Evolutionary conservation across 1,140 invertebrate species (phyloP).

Genomic region (Atta colombica): DNA sequence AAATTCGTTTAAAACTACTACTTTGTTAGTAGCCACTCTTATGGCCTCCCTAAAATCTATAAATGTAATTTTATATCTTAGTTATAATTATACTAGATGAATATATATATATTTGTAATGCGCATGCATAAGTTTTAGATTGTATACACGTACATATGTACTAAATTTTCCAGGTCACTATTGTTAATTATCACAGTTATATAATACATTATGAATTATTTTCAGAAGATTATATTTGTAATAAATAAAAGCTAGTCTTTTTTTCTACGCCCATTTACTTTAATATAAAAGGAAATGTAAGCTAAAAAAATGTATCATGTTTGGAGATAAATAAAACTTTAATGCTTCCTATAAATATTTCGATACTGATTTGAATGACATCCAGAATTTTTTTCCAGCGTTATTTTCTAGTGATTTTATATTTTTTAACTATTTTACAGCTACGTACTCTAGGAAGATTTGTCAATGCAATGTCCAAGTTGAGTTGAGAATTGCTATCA

Average conservation of each 20-base stretch:
- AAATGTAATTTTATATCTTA: conserved; percentile 30
- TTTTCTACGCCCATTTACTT: conserved; percentile 44
- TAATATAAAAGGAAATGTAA: conserved; percentile 15
- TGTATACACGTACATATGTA: background rate
- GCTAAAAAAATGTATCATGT: conserved; percentile 21
- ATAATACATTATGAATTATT: conserved; percentile 48
- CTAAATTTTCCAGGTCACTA: conserved; percentile 13
- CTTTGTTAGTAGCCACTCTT: background rate
- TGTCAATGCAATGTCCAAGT: too few species aligned
- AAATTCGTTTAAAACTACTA: conserved; percentile 7
- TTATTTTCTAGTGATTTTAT: background rate
- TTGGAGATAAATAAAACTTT: conserved; percentile 34
- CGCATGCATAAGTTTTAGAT: background rate
- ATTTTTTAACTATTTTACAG: background rate
- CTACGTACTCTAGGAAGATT: background rate
- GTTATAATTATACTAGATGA: conserved; percentile 16
- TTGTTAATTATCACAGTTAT: conserved; percentile 40
- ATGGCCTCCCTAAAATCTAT: conserved; percentile 25
- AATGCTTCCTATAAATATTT: conserved; percentile 15
- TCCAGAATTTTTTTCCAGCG: background rate
- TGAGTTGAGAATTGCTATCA: background rate
- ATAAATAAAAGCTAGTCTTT: conserved; percentile 34
- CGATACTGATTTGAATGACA: background rate
- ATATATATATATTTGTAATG: conserved; percentile 7
- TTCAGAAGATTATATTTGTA: conserved; percentile 54